Base-by-base conservation (phyloP, 2,113 vertebrate genomes). In the Laticauda laticaudata region DNA sequence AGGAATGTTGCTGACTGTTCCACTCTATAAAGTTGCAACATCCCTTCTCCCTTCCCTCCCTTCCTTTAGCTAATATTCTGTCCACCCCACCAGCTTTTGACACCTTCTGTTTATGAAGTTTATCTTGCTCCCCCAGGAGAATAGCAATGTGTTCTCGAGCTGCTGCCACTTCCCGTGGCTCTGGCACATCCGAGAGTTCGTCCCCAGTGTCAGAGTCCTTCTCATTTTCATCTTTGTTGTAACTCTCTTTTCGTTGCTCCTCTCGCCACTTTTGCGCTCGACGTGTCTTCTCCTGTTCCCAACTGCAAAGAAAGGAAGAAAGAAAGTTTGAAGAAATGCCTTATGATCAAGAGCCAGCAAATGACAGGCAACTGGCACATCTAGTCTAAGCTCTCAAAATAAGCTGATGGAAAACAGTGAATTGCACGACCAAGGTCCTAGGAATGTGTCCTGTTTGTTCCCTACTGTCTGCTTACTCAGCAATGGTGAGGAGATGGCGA, bases 61-160 rank as follows among this genome's bases (percentile, higher is more conserved):
- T 45, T 24, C 54, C 88, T 56, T 26, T 15, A 75, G 51, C 34
- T 21, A 5, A 75, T 29, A 89, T 18, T 3, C 14, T 24, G 15
- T 56, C 5, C 48, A 26, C 2, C 45, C n/a, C 89, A 29, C 26
- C 34, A 11, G 69, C 54, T 21, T 92, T 85, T 10, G n/a, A 86
- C 61, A 99, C 99, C 98, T 99, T 99, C 95, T 98, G 98, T 90
- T 98, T 98, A 43, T 95, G 96, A 85, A 98, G 97, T 93, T 96
- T 98, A 94, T 98, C 98, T 97, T 99, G 98, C 91, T 99, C 98
- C 0, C 97, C 95, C 97, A 98, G 97, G 20, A 99, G 97, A 0
- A 97, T 86, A 0, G 97, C 95, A 5, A 99, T 97, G 95, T 95
- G 98, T 92, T 99, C 98, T 54, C 97, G 96, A 81, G 99, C 98